Conservation (phyloP, 2,797 vertebrate species). For the Prionace glauca region DNA sequence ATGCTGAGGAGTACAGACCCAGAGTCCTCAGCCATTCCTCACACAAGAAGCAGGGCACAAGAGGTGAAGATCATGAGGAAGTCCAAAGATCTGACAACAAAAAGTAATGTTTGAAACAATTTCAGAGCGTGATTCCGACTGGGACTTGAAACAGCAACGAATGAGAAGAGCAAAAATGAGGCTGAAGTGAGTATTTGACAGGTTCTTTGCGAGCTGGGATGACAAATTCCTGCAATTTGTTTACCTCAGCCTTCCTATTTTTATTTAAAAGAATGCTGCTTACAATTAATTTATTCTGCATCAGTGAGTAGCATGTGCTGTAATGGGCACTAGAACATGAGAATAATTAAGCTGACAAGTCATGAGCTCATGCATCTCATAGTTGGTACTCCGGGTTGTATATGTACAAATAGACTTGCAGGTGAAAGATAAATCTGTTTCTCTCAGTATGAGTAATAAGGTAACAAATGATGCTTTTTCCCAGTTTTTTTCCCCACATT, state of each 20-base stretch:
- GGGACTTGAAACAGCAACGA: not conserved
- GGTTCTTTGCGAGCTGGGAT: not conserved
- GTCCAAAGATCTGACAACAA: not conserved
- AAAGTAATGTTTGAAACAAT: not conserved
- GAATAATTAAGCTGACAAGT: not conserved
- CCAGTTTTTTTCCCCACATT: not conserved
- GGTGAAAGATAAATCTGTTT: not conserved
- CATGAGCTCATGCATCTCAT: not conserved
- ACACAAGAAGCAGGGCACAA: too few species aligned
- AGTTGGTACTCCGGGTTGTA: not conserved
- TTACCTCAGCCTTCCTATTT: not conserved
- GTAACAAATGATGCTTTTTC: not conserved
- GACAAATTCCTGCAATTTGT: not conserved
- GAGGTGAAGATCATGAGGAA: not conserved
- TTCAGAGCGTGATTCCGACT: too few species aligned
- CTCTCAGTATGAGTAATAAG: not conserved
- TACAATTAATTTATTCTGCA: constrained; percentile 10
- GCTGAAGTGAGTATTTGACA: not conserved
- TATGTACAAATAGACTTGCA: not conserved
- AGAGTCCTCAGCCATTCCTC: too few species aligned
- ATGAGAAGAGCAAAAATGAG: not conserved
- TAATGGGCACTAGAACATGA: not conserved
- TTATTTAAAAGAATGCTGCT: not conserved
- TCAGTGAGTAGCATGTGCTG: not conserved
- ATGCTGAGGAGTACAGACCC: too few species aligned